A percentile compares a stretch with the other conserved stretches of the same genome.
Conservation (phyloP, 2,888 invertebrate species). For the Gymnocheta viridis region DNA sequence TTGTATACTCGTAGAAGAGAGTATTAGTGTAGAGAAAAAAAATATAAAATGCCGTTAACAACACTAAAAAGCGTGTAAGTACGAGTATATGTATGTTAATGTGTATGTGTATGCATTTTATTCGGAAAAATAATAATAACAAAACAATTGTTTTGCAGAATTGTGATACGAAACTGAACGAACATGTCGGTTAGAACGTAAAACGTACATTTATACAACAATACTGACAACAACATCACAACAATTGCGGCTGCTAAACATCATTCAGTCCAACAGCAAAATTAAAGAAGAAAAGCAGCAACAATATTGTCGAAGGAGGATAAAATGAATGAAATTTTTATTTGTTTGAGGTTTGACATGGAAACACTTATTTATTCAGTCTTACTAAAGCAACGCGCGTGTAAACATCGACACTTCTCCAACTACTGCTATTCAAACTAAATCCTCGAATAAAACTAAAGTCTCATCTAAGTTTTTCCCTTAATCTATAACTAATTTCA, state of each 20-base stretch:
- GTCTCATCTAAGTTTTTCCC: not conserved
- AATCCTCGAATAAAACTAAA: not conserved
- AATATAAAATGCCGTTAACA: conserved; percentile 52
- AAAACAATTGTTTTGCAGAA: conserved; percentile 37
- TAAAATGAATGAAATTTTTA: conserved; percentile 58
- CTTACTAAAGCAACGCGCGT: conserved; percentile 67
- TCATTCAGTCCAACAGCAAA: conserved; percentile 10
- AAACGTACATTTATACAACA: not conserved
- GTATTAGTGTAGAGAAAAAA: not conserved
- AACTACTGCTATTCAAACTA: conserved; percentile 20
- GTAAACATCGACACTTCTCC: conserved; percentile 62
- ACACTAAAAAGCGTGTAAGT: no score
- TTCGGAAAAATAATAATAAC: conserved; percentile 13
- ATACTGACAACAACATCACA: not conserved
- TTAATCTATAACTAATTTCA: not conserved
- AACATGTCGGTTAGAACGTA: conserved; percentile 30
- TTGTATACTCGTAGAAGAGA: not conserved
- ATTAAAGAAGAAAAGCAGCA: not conserved
- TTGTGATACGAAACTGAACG: conserved; percentile 29
- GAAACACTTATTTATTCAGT: conserved; percentile 63
- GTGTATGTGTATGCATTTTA: not conserved
- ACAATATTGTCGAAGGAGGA: conserved; percentile 25
- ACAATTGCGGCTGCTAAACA: conserved; percentile 22
- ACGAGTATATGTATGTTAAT: not conserved
- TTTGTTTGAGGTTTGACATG: conserved; percentile 58